Percentiles rank a stretch among this genome's conserved stretches.
phyloP scores from a whole-genome alignment of 2,113 vertebrate species.

The Potamarius usumacintae region DNA sequence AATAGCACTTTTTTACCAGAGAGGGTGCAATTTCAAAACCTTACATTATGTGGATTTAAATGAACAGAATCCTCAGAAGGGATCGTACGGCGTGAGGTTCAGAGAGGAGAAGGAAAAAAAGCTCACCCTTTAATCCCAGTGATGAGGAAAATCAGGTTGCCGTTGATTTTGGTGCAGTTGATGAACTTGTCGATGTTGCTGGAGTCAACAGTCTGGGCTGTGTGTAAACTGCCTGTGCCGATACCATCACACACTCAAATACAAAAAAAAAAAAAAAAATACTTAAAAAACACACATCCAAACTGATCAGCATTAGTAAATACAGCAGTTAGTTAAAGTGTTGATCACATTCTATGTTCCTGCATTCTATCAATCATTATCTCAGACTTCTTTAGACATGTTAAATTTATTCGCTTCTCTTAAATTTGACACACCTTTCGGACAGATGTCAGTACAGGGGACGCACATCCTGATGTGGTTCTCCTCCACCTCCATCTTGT shows the following conservation, averaged over 20 bases:
- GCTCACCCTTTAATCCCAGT: conserved; percentile 97
- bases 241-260: conserved; percentile 92
- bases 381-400: not conserved
- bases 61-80: not conserved
- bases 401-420: not conserved
- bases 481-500: conserved; percentile 98
- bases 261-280: conserved; percentile 34
- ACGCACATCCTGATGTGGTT: conserved; percentile 96
- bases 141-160: conserved; percentile 96
- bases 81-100: not conserved
- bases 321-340: not conserved
- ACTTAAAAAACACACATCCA: not conserved
- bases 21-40: too few relatives aligned
- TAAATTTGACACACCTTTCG: conserved; percentile 82
- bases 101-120: not conserved
- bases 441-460: conserved; percentile 96
- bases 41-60: not conserved
- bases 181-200: conserved; percentile 96
- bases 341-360: not conserved
- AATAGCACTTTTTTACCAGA: too few relatives aligned
- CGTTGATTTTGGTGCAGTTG: conserved; percentile 99
- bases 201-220: conserved; percentile 92
- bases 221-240: conserved; percentile 88
- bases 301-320: not conserved
- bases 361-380: not conserved